phyloP scores from a whole-genome alignment of 2,888 invertebrate genomes.

The Cantharis rustica region DNA sequence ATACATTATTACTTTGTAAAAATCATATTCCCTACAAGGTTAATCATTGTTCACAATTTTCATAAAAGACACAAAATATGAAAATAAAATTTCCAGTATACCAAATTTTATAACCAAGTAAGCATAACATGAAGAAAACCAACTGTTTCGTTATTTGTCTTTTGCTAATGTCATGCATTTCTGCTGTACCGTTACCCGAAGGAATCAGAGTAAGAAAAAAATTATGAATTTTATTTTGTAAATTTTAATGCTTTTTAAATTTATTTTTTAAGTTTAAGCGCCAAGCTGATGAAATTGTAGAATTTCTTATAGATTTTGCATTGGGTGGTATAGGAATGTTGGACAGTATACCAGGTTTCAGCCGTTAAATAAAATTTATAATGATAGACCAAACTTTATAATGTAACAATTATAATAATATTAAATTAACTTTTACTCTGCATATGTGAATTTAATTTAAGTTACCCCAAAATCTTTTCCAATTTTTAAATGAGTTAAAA shows the following conservation, averaged over 20 bases:
- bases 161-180: background rate
- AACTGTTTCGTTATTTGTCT: background rate
- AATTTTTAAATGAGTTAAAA: background rate
- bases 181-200: background rate
- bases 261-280: slow-evolving; percentile 5
- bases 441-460: background rate
- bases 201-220: background rate
- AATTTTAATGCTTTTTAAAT: background rate
- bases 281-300: slow-evolving; percentile 6
- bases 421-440: background rate
- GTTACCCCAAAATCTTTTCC: background rate
- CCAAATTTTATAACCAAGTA: background rate
- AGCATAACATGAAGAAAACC: background rate
- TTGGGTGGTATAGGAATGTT: slow-evolving; percentile 2
- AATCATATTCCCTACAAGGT: background rate
- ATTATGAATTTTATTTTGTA: background rate
- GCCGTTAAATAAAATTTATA: background rate
- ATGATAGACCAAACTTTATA: background rate
- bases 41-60: no score
- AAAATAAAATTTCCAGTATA: background rate
- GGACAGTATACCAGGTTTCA: slow-evolving; percentile 8
- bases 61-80: background rate
- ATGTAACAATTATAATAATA: background rate
- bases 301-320: background rate
- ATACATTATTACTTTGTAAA: background rate